phyloP scores from a whole-genome alignment of 1,140 invertebrate genomes.

The Chlorops oryzae region DNA sequence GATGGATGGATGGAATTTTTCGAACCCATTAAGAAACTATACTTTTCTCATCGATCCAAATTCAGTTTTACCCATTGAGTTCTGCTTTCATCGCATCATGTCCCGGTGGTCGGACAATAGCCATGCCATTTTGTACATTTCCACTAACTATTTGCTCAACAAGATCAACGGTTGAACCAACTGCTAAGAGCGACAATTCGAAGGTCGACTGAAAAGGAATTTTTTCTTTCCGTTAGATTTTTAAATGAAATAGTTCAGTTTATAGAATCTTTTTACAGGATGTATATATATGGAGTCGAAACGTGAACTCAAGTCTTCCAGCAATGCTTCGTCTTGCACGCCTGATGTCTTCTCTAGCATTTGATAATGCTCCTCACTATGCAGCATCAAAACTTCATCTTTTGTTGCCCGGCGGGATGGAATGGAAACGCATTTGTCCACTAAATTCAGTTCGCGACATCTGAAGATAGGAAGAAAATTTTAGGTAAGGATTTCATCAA shows the following conservation, averaged over 20 bases:
- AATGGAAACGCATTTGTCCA: constrained; percentile 61
- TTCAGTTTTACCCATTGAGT: constrained; percentile 70
- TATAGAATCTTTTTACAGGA: too few relatives aligned
- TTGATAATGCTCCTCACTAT: constrained; percentile 59
- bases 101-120: constrained; percentile 80
- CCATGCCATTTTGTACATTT: constrained; percentile 79
- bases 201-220: constrained; percentile 65
- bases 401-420: constrained; percentile 59
- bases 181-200: constrained; percentile 65
- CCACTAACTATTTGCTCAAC: constrained; percentile 65
- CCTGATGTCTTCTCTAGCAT: constrained; percentile 60
- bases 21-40: too few relatives aligned
- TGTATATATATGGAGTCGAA: constrained; percentile 86
- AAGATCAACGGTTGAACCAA: constrained; percentile 75
- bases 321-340: constrained; percentile 52
- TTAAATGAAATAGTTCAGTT: not conserved
- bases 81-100: constrained; percentile 92
- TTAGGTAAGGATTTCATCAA: too few relatives aligned
- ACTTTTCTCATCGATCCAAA: too few relatives aligned
- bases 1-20: too few relatives aligned
- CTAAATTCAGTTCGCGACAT: constrained; percentile 65
- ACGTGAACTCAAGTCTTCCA: constrained; percentile 67
- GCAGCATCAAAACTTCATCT: constrained; percentile 63
- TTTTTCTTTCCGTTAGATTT: too few relatives aligned
- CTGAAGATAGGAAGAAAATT: too few relatives aligned